Percentiles rank a stretch among this genome's conserved stretches.
Evolutionary conservation across 1,140 invertebrate species (phyloP).

Genomic region (Tetranychus urticae): DNA sequence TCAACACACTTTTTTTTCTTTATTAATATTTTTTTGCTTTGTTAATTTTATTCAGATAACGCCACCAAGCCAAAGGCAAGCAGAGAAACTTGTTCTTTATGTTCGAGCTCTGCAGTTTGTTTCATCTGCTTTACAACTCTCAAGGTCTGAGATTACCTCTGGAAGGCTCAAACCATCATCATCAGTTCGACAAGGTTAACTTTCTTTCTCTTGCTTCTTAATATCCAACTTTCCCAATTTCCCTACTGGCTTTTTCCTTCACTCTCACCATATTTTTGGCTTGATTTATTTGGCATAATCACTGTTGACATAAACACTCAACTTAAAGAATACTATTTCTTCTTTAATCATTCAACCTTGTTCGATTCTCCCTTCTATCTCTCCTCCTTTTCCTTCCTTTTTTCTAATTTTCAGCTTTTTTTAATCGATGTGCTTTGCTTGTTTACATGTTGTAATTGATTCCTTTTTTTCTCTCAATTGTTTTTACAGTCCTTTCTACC

Average conservation of each 20-base stretch:
- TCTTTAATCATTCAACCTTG: neutral
- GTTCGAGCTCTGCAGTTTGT: constrained; percentile 70
- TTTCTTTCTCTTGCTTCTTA: neutral
- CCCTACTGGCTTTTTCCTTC: too few species aligned
- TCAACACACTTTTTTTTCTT: neutral
- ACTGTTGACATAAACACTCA: neutral
- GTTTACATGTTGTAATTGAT: neutral
- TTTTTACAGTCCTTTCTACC: constrained; percentile 41
- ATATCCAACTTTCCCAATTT: neutral
- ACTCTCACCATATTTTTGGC: too few species aligned
- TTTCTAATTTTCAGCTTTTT: neutral
- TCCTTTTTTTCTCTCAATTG: neutral
- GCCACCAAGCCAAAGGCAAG: constrained; percentile 28
- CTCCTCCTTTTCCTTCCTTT: neutral
- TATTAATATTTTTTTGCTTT: neutral
- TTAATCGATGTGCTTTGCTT: neutral
- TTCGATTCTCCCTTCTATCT: neutral
- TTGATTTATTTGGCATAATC: too few species aligned
- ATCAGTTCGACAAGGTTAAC: constrained; percentile 58
- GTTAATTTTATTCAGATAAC: neutral
- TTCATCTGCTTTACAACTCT: constrained; percentile 67
- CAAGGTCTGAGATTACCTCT: constrained; percentile 57
- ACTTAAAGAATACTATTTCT: neutral
- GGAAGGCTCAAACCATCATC: constrained; percentile 64
- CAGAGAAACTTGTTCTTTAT: constrained; percentile 75